Evolutionary conservation across 2,113 vertebrate species (phyloP), one percentile per base, ranked within the genome.

Genomic region (Caranx ignobilis): DNA sequence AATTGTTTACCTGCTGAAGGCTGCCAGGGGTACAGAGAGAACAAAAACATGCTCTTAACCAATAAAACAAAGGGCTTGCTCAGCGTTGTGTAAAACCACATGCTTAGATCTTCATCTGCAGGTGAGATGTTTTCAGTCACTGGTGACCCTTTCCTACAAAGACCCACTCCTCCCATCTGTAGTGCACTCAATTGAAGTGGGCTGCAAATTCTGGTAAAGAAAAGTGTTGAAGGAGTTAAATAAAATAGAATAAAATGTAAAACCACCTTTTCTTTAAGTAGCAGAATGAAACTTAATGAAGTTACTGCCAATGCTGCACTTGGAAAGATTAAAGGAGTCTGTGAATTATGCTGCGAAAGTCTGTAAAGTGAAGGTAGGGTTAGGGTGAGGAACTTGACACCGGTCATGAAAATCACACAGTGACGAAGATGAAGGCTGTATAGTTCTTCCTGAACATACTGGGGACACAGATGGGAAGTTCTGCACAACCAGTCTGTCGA

Each of bases 1-100:
- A 84, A 88, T 91, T 87, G 92, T 93, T 90, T 91, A 91, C 85
- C 81, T 91, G 87, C 86, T 81, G 31, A 41, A 67, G 45, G 71
- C 67, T 37, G 61, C 39, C 55, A 73, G 70, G 47, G 76, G 55
- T 73, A 85, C 64, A 10, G 63, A 57, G 45, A 74, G 13, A 75
- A 59, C 16, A 71, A 54, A 62, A 55, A 75, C 59, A 75, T 37
- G 15, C 50, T 67, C 48, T 34, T 61, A 78, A 81, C 86, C 32
- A 60, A 52, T 39, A 50, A n/a, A 81, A 71, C 63, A 84, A 76
- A 85, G 43, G 59, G 21, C 71, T 62, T 56, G 43, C 54, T 93
- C 87, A 89, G 86, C 75, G 11, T 54, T 89, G 66, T 81, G 74
- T 55, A 18, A 72, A 77, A n/a, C 39, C 21, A 56, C 55, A 57